Base-by-base conservation (phyloP, 2,113 vertebrate species). In the Ranitomeya variabilis region DNA sequence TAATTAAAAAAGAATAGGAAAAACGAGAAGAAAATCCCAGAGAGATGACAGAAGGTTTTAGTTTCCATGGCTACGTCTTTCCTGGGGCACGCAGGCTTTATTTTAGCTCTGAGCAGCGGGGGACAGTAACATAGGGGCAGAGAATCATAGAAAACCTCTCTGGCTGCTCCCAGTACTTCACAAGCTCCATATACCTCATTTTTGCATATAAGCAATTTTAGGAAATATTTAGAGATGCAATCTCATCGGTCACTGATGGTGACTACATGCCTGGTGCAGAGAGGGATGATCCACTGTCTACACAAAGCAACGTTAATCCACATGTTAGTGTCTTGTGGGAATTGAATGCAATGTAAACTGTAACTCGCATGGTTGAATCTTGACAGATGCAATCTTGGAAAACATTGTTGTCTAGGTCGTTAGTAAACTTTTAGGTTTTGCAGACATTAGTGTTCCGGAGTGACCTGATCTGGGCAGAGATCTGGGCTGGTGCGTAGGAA, bases 41-140 rank as follows among this genome's bases (percentile, higher is more conserved):
- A 83, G 87, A 88, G 87, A 88, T 88, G 87, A 88, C 80, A 88
- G 87, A 88, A 88, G 87, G 87, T 88, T 88, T 88, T 88, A 88
- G 87, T 88, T 88, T 88, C 87, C 87, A 88, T 88, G 87, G 23
- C 71, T 84, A 88, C 87, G n/a, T 84, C 80, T 88, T 83, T 88
- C 87, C 87, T 84, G 87, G 87, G 87, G 87, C 87, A 88, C 62
- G 57, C 87, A 88, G 87, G 71, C 87, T 88, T 88, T 88, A 88
- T 88, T 88, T 88, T 88, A 88, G 87, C 87, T 88, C 87, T 84
- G 21, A 88, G 80, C 80, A 84, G 80, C 80, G 81, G 87, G 87
- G 80, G 71, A 88, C 71, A 60, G 80, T 45, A 88, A 83, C 80
- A 88, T 82, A 88, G 87, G 80, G 80, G 87, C 87, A 88, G 80